These are phyloP conservation scores for Tetraodon nigroviridis DNA, from an alignment of 2,113 vertebrate species.

Conservation along the genomic window DNA sequence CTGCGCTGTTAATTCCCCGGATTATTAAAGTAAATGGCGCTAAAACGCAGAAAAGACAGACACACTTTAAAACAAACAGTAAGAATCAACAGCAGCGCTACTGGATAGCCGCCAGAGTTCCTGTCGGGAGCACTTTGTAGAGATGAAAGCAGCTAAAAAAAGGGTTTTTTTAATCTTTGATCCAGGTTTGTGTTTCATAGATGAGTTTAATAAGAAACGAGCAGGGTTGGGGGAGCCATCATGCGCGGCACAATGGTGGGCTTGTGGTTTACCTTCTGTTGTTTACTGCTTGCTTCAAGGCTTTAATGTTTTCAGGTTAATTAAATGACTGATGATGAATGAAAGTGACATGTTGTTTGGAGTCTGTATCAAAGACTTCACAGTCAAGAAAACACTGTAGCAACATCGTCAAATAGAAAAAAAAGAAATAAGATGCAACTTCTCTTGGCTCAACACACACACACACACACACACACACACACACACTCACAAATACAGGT, in stretches of 20 bases:
- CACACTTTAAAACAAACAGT: background rate
- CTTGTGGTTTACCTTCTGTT: constrained; percentile 10
- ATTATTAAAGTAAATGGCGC: too few relatives aligned
- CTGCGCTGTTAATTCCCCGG: too few relatives aligned
- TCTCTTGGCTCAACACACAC: too few relatives aligned
- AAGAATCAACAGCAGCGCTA: constrained; percentile 13
- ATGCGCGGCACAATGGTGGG: constrained; percentile 14
- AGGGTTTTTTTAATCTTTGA: constrained; percentile 49
- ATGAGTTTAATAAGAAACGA: constrained; percentile 1
- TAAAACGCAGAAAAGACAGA: too few relatives aligned
- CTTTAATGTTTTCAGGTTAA: constrained; percentile 7
- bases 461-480: too few relatives aligned
- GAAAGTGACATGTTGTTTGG: background rate
- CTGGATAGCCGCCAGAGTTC: constrained; percentile 14
- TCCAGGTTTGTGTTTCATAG: constrained; percentile 25
- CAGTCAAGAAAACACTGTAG: too few relatives aligned
- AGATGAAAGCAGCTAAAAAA: constrained; percentile 57
- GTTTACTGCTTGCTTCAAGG: constrained; percentile 7
- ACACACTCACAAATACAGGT: too few relatives aligned
- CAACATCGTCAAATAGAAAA: too few relatives aligned
- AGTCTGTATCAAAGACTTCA: background rate
- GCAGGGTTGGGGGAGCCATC: constrained; percentile 8
- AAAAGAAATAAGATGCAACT: too few relatives aligned
- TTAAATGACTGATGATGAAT: constrained; percentile 11
- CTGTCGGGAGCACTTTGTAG: constrained; percentile 42